phyloP scores from a whole-genome alignment of 2,888 invertebrate genomes.

The Litoditis marina region DNA sequence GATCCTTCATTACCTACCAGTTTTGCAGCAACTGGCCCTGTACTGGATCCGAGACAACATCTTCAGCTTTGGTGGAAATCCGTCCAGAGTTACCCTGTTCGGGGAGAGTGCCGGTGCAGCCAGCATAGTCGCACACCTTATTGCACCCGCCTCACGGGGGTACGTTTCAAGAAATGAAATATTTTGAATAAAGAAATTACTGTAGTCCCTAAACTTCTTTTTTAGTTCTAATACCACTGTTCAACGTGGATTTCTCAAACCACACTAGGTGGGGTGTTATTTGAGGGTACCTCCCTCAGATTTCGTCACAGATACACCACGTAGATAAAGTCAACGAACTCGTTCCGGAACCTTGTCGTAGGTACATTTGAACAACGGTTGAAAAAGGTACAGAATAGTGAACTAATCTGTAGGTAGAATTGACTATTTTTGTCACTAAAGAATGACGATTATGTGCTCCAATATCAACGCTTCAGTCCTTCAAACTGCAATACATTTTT shows the following conservation, averaged over 20 bases:
- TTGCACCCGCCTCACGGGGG: slow-evolving; percentile 72
- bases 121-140: slow-evolving; percentile 67
- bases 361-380: no score
- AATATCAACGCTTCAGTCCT: no score
- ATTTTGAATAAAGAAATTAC: neutral
- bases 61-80: slow-evolving; percentile 83
- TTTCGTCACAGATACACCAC: no score
- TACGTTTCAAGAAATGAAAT: slow-evolving; percentile 14
- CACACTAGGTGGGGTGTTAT: neutral
- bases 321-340: no score
- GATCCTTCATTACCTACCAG: no score
- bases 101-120: slow-evolving; percentile 95
- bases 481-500: no score
- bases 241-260: neutral
- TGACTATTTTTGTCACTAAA: no score
- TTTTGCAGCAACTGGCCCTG: slow-evolving; percentile 76
- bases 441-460: no score
- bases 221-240: neutral
- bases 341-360: no score
- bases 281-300: no score
- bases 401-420: no score
- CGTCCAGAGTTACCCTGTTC: slow-evolving; percentile 78
- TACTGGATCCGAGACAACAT: slow-evolving; percentile 91
- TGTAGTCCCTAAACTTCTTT: neutral
- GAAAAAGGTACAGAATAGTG: no score